These are phyloP conservation scores for Ctena decussata DNA, from an alignment of 2,888 invertebrate genomes.

Conservation along the genomic window DNA sequence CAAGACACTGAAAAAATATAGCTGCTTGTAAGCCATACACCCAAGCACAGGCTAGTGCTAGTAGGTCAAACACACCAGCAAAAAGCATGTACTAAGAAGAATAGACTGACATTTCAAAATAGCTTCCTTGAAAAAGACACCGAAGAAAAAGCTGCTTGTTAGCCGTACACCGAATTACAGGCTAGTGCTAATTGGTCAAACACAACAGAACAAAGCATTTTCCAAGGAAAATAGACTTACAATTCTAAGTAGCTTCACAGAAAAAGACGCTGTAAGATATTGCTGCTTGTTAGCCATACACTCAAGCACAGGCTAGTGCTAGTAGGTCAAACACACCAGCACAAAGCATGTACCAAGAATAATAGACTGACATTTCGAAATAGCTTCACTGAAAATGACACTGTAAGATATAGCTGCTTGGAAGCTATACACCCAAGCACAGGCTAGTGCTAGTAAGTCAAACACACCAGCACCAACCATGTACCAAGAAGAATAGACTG, in stretches of 20 bases:
- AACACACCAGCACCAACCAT: not conserved
- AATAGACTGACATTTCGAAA: not conserved
- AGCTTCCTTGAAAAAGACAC: no score
- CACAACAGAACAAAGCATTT: no score
- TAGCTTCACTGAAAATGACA: not conserved
- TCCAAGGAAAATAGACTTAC: no score
- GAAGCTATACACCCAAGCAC: not conserved
- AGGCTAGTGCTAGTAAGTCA: not conserved
- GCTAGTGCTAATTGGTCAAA: not conserved
- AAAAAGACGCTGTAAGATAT: no score
- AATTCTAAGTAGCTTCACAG: no score
- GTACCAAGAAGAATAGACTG: not conserved
- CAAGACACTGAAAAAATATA: no score
- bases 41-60: no score
- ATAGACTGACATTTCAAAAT: no score
- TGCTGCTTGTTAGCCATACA: not conserved
- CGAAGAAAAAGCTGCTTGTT: not conserved
- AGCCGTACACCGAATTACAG: not conserved
- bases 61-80: no score
- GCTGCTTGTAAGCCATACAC: no score
- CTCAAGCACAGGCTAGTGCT: slow-evolving; percentile 1
- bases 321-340: not conserved
- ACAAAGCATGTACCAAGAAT: not conserved
- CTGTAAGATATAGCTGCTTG: not conserved
- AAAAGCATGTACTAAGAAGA: no score